Evolutionary conservation across 2,113 vertebrate species (phyloP).

Genomic region (Ptilorrhoa leucosticta): DNA sequence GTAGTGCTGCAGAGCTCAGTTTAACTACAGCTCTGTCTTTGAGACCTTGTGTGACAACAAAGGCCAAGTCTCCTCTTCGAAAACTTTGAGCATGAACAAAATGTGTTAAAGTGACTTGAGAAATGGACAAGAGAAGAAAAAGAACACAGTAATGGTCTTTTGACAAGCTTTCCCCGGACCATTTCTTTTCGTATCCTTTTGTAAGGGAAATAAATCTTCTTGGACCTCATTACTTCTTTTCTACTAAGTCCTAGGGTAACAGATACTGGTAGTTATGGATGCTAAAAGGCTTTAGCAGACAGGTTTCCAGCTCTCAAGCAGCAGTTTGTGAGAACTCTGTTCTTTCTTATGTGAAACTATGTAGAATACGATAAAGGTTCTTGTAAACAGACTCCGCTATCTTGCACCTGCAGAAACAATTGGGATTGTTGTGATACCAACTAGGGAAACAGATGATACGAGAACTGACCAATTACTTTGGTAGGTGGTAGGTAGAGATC

Average conservation of each 20-base stretch:
- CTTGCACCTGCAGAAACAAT: no score
- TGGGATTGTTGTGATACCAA: no score
- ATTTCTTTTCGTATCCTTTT: background rate
- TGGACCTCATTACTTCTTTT: background rate
- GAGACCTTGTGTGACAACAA: fast-evolving
- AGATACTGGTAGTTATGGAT: background rate
- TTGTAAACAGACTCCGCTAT: no score
- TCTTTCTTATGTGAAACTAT: no score
- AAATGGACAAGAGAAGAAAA: background rate
- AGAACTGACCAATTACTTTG: no score
- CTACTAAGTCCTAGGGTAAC: background rate
- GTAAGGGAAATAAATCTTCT: background rate
- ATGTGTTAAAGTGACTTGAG: background rate
- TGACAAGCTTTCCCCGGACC: background rate
- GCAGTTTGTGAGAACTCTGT: no score
- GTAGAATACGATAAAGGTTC: no score
- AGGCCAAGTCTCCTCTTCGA: background rate
- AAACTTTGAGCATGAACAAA: background rate
- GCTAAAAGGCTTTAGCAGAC: no score
- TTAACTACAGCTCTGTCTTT: background rate
- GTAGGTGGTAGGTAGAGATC: no score
- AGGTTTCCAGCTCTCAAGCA: no score
- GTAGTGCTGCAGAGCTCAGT: background rate
- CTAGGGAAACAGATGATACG: no score
- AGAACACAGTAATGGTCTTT: background rate